These are phyloP conservation scores for Alces alces DNA, from an alignment of 2,113 vertebrate species.

Conservation along the genomic window DNA sequence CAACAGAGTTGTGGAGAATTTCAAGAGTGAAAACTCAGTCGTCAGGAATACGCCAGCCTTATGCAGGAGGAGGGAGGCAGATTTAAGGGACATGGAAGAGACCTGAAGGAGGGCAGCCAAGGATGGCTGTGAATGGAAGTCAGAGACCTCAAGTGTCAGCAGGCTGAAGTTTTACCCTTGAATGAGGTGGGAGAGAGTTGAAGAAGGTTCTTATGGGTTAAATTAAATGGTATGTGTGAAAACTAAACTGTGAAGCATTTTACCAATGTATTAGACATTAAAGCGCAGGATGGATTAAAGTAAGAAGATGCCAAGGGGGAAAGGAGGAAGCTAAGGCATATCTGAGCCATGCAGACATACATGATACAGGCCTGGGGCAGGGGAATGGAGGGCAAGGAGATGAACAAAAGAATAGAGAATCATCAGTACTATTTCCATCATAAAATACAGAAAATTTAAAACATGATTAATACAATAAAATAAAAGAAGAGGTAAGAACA, in stretches of 20 bases:
- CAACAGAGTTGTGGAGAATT: background rate
- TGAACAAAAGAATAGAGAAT: background rate
- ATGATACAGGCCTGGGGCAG: no score
- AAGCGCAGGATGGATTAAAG: background rate
- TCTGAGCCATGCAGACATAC: background rate
- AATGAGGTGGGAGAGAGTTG: background rate
- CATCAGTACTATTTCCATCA: background rate
- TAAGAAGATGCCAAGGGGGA: background rate
- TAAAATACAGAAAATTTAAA: background rate
- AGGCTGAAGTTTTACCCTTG: background rate
- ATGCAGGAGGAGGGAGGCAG: rapidly evolving
- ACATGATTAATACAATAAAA: background rate
- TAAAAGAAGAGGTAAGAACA: background rate
- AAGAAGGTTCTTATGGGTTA: background rate
- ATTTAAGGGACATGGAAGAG: background rate
- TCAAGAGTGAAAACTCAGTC: background rate
- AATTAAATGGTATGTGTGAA: background rate
- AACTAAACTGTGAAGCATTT: background rate
- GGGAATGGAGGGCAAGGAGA: background rate
- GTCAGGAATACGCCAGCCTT: background rate
- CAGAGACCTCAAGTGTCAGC: background rate
- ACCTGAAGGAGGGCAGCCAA: background rate
- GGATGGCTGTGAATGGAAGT: background rate
- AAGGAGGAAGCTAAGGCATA: background rate
- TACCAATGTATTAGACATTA: no score